These are phyloP conservation scores for Turritopsis rubra DNA, from an alignment of 30 jellyfish, hydroid and myxozoan genomes.

Conservation along the genomic window DNA sequence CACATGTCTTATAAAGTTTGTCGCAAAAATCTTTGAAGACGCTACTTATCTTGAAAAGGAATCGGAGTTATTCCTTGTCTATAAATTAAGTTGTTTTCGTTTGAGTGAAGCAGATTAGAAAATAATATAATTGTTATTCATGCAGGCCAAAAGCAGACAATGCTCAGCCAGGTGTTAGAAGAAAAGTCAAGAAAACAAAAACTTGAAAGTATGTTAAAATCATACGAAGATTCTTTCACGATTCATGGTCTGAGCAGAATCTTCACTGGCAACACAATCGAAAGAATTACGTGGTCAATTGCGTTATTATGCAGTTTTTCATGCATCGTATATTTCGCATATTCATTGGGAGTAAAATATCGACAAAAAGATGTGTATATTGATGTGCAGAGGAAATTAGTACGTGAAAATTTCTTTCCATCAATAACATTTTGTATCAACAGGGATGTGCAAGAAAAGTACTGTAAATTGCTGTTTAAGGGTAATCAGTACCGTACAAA, in stretches of 20 bases:
- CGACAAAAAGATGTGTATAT: background rate
- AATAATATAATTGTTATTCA: background rate
- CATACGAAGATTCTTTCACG: slow-evolving; percentile 14
- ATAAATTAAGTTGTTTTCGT: no score
- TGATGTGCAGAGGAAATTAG: background rate
- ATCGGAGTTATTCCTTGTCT: no score
- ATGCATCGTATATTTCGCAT: background rate
- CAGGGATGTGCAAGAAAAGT: background rate
- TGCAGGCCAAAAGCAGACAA: background rate
- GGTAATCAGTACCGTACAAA: background rate
- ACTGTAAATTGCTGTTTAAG: background rate
- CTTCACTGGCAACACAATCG: background rate
- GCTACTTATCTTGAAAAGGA: no score
- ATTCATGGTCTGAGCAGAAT: slow-evolving; percentile 11
- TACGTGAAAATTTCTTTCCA: background rate
- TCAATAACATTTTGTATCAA: background rate
- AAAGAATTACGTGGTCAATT: background rate
- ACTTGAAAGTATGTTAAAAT: background rate
- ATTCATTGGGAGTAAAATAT: background rate
- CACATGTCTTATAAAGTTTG: no score
- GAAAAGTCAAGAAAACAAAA: background rate
- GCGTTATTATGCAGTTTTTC: background rate
- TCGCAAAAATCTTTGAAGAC: no score
- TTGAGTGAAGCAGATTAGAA: no score
- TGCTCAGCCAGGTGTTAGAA: background rate